Evolutionary conservation across 92 coral and sea anemone species (phyloP).

Genomic region (Epizoanthus illoricatus): DNA sequence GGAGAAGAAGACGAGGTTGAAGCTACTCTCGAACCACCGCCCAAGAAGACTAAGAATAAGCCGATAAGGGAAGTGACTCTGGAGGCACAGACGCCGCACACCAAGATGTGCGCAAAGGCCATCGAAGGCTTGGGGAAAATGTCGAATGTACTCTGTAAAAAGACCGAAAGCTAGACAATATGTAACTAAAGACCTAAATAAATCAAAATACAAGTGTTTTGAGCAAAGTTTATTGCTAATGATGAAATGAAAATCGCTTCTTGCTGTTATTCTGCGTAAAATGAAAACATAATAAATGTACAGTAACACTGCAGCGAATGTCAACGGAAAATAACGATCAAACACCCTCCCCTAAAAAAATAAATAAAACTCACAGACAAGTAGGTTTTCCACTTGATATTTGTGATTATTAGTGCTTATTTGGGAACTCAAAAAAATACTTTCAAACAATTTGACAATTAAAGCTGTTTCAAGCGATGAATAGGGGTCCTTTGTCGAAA

Average conservation of each 20-base stretch:
- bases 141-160: background rate
- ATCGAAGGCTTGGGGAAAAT: background rate
- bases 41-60: constrained; percentile 7
- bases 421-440: background rate
- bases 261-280: background rate
- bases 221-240: background rate
- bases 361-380: background rate
- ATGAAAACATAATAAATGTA: background rate
- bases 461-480: no score
- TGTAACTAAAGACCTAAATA: constrained; percentile 1
- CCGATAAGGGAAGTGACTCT: background rate
- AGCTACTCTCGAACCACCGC: constrained; percentile 5
- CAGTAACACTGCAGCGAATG: constrained; percentile 1
- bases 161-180: background rate
- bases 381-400: background rate
- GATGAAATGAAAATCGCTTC: constrained; percentile 8
- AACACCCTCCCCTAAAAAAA: background rate
- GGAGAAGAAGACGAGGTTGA: background rate
- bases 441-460: background rate
- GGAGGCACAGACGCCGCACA: background rate
- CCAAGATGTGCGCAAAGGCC: background rate
- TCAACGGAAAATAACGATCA: background rate
- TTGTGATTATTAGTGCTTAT: constrained; percentile 3
- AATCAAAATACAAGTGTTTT: constrained; percentile 4
- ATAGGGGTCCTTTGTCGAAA: no score